These are phyloP conservation scores for Danaus chrysippus DNA, from an alignment of 2,888 invertebrate genomes.

Conservation along the genomic window DNA sequence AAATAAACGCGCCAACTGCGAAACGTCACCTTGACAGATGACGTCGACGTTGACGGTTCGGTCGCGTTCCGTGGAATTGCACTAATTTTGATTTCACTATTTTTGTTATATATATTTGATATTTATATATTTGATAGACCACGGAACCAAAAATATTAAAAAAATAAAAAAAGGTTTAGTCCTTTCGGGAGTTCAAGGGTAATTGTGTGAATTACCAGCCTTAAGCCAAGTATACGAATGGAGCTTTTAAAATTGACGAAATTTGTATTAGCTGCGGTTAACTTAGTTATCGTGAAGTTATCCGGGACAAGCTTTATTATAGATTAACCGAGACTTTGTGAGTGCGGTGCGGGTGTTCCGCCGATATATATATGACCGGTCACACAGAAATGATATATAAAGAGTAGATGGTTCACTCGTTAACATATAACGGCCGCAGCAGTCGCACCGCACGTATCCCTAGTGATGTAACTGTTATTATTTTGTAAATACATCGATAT, in stretches of 20 bases:
- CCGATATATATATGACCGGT: not conserved
- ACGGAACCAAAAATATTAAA: conserved; percentile 38
- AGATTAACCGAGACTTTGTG: conserved; percentile 57
- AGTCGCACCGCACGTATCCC: conserved; percentile 50
- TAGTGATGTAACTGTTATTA: conserved; percentile 55
- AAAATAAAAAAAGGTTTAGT: conserved; percentile 29
- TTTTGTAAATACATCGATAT: conserved; percentile 69
- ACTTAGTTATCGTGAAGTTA: conserved; percentile 57
- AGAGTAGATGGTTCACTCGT: conserved; percentile 5
- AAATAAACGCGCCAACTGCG: conserved; percentile 13
- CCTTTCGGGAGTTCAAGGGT: conserved; percentile 57
- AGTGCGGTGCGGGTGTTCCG: conserved; percentile 43
- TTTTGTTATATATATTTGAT: conserved; percentile 33
- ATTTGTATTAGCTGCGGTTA: conserved; percentile 62
- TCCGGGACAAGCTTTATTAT: conserved; percentile 73
- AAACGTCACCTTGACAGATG: conserved; percentile 26
- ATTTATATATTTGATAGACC: conserved; percentile 32
- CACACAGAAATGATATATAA: not conserved
- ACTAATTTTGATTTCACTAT: conserved; percentile 28
- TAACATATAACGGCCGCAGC: conserved; percentile 22
- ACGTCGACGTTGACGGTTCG: conserved; percentile 26
- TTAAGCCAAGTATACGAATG: conserved; percentile 85
- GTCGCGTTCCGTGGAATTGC: conserved; percentile 23
- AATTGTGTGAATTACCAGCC: conserved; percentile 77
- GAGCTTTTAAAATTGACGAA: conserved; percentile 60